Percentiles rank a stretch among this genome's conserved stretches.
These are phyloP conservation scores for Scaptomyza hsui DNA, from an alignment of 1,140 invertebrate genomes.

Conservation along the genomic window DNA sequence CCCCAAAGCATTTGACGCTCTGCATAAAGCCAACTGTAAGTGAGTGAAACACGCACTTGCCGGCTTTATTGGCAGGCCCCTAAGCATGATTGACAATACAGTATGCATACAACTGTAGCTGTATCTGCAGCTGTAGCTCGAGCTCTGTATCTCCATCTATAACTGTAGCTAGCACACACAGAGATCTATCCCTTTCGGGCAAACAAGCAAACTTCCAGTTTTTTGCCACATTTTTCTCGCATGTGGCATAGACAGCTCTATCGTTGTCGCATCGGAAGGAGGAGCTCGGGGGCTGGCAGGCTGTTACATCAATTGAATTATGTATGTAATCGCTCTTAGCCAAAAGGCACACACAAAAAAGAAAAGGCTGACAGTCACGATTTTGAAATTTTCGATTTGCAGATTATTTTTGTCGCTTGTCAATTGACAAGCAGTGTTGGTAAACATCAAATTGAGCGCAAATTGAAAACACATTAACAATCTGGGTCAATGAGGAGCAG, in stretches of 20 bases:
- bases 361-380: conserved; percentile 14
- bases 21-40: neutral
- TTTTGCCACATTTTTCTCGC: neutral
- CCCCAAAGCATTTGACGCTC: conserved; percentile 12
- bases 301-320: conserved; percentile 78
- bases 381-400: conserved; percentile 3
- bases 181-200: conserved; percentile 37
- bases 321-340: conserved; percentile 76
- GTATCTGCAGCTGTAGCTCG: conserved; percentile 13
- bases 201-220: neutral
- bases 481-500: conserved; percentile 12
- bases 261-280: neutral
- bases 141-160: conserved; percentile 19
- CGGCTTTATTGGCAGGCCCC: conserved; percentile 34
- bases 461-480: conserved; percentile 65
- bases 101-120: conserved; percentile 15
- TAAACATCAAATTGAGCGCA: conserved; percentile 41
- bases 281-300: conserved; percentile 31
- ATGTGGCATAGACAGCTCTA: neutral
- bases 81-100: conserved; percentile 72
- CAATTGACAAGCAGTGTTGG: conserved; percentile 30
- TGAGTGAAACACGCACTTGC: conserved; percentile 23
- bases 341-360: conserved; percentile 32
- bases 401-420: conserved; percentile 27
- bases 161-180: conserved; percentile 8